These are phyloP conservation scores for Entomobrya multifasciata DNA, from an alignment of 2,888 invertebrate genomes.

Conservation along the genomic window DNA sequence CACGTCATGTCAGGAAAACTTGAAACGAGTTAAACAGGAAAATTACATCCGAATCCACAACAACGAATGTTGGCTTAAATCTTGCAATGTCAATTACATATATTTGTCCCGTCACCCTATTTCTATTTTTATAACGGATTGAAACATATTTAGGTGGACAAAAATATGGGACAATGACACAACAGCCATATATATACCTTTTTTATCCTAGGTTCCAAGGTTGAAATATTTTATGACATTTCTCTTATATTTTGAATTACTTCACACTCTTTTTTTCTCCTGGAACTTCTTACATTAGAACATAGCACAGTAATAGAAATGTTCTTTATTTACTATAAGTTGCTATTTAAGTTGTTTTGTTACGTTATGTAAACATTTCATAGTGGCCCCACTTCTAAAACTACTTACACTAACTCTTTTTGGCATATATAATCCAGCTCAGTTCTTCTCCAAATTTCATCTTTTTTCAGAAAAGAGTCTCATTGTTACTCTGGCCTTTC, in stretches of 20 bases:
- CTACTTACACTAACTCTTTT: slow-evolving; percentile 64
- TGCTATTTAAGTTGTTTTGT: slow-evolving; percentile 28
- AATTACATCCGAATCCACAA: too few species aligned
- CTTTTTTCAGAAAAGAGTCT: neutral
- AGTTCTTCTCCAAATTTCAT: neutral
- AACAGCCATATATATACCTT: slow-evolving; percentile 1
- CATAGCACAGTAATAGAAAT: slow-evolving; percentile 49
- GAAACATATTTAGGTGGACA: slow-evolving; percentile 1
- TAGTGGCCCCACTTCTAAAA: slow-evolving; percentile 56
- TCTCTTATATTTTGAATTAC: neutral
- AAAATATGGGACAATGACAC: slow-evolving; percentile 6
- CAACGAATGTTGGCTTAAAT: too few species aligned
- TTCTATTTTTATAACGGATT: neutral
- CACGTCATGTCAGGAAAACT: too few species aligned
- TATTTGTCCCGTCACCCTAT: too few species aligned
- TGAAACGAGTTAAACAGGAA: too few species aligned
- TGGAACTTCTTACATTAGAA: slow-evolving; percentile 12
- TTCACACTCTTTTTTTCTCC: neutral
- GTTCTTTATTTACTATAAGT: slow-evolving; percentile 1
- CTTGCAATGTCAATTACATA: too few species aligned
- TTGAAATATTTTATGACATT: slow-evolving; percentile 11
- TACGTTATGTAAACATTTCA: slow-evolving; percentile 17
- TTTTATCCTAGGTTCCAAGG: neutral
- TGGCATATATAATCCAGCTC: slow-evolving; percentile 57
- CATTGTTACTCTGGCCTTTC: slow-evolving; percentile 37